phyloP scores from a whole-genome alignment of 2,888 invertebrate species.

The Elegia similella region DNA sequence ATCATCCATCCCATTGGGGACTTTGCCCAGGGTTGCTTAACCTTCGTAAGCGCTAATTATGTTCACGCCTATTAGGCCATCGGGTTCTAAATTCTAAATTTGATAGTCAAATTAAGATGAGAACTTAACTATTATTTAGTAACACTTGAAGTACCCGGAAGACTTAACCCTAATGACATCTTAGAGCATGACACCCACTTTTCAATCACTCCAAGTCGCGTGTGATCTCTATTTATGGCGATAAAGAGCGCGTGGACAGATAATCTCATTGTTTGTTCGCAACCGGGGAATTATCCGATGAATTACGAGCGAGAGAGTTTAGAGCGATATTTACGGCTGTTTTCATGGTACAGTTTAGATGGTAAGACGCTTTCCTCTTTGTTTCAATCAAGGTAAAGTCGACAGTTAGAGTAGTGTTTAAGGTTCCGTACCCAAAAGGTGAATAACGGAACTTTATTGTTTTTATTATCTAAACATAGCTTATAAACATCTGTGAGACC shows the following conservation, averaged over 20 bases:
- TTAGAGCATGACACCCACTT: slow-evolving; percentile 2
- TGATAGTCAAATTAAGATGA: too few species aligned
- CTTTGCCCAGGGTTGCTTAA: too few species aligned
- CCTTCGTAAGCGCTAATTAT: too few species aligned
- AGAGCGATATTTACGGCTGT: not conserved
- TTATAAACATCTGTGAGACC: too few species aligned
- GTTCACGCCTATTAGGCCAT: too few species aligned
- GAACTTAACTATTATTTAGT: too few species aligned
- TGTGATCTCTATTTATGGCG: slow-evolving; percentile 13
- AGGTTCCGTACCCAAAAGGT: too few species aligned
- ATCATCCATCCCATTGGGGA: too few species aligned
- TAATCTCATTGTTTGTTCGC: slow-evolving; percentile 3
- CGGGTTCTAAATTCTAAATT: too few species aligned
- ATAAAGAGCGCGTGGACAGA: slow-evolving; percentile 8
- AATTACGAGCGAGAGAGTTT: not conserved
- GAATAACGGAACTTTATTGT: too few species aligned
- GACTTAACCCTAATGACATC: not conserved
- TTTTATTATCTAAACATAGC: too few species aligned
- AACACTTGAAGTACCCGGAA: not conserved
- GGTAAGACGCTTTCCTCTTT: not conserved
- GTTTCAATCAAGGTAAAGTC: not conserved
- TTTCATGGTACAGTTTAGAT: not conserved
- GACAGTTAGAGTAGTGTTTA: too few species aligned
- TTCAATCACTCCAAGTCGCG: not conserved
- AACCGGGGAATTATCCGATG: not conserved